phyloP scores from a whole-genome alignment of 1,140 invertebrate genomes.

The Pogonus chalceus region DNA sequence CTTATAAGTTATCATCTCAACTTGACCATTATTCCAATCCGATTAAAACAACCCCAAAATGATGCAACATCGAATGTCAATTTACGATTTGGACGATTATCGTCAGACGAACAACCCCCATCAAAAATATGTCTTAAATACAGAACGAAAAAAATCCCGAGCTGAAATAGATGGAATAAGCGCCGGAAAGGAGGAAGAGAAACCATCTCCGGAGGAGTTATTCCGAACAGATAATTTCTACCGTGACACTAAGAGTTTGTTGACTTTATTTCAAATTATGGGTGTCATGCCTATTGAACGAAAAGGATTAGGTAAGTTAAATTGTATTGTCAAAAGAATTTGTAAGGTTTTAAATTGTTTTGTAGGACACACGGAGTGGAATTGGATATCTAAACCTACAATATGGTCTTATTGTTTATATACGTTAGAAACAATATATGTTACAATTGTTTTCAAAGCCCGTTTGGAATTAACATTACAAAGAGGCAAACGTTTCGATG shows the following conservation, averaged over 20 bases:
- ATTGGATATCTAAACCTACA: slow-evolving; percentile 28
- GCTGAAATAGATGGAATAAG: slow-evolving; percentile 8
- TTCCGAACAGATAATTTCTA: slow-evolving; percentile 55
- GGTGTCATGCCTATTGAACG: slow-evolving; percentile 60
- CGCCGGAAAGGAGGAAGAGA: slow-evolving; percentile 10
- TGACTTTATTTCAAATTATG: slow-evolving; percentile 58
- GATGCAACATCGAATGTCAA: neutral
- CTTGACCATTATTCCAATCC: too few relatives aligned
- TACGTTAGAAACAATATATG: slow-evolving; percentile 29
- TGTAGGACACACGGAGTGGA: neutral
- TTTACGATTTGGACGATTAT: neutral
- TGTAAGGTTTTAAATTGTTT: neutral
- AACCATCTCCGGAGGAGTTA: slow-evolving; percentile 26
- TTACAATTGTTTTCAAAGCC: slow-evolving; percentile 30
- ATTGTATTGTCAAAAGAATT: neutral
- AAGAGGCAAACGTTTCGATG: slow-evolving; percentile 53
- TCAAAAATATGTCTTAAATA: neutral
- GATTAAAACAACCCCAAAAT: too few relatives aligned
- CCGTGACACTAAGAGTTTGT: slow-evolving; percentile 51
- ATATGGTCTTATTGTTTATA: slow-evolving; percentile 31
- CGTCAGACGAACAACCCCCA: neutral
- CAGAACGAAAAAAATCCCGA: neutral
- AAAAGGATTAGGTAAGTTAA: slow-evolving; percentile 39
- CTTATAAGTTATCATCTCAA: too few relatives aligned
- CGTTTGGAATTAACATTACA: slow-evolving; percentile 29